These are phyloP conservation scores for Danio kyathit DNA, from an alignment of 2,797 vertebrate genomes.

Conservation along the genomic window DNA sequence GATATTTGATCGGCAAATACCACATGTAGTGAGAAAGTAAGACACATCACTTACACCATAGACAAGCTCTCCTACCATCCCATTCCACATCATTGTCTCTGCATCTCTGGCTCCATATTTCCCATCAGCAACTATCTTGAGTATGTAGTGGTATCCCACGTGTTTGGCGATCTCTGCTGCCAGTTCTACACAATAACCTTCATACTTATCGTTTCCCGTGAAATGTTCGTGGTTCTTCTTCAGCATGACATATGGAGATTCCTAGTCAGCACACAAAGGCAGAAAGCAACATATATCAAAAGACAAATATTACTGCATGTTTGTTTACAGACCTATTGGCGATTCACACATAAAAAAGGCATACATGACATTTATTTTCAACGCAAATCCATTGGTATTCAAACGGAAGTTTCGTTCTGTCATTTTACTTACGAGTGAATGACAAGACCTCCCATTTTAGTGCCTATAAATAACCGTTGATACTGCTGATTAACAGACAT, in stretches of 20 bases:
- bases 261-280: slow-evolving; percentile 75
- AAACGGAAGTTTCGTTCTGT: background rate
- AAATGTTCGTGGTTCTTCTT: slow-evolving; percentile 97
- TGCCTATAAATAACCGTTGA: too few relatives aligned
- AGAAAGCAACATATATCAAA: background rate
- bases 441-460: too few relatives aligned
- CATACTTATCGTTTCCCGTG: slow-evolving; percentile 92
- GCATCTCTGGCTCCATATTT: slow-evolving; percentile 95
- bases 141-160: slow-evolving; percentile 94
- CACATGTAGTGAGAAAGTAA: background rate
- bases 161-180: slow-evolving; percentile 98
- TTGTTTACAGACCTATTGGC: background rate
- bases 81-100: slow-evolving; percentile 96
- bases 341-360: background rate
- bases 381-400: background rate
- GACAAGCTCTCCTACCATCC: slow-evolving; percentile 98
- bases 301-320: background rate
- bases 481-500: too few relatives aligned
- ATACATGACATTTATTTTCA: background rate
- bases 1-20: background rate
- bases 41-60: slow-evolving; percentile 88
- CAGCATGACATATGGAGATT: slow-evolving; percentile 97
- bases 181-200: slow-evolving; percentile 97
- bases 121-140: slow-evolving; percentile 94
- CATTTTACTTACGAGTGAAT: too few relatives aligned